Base-by-base conservation (phyloP, 2,888 invertebrate species). In the Diachrysia chrysitis region DNA sequence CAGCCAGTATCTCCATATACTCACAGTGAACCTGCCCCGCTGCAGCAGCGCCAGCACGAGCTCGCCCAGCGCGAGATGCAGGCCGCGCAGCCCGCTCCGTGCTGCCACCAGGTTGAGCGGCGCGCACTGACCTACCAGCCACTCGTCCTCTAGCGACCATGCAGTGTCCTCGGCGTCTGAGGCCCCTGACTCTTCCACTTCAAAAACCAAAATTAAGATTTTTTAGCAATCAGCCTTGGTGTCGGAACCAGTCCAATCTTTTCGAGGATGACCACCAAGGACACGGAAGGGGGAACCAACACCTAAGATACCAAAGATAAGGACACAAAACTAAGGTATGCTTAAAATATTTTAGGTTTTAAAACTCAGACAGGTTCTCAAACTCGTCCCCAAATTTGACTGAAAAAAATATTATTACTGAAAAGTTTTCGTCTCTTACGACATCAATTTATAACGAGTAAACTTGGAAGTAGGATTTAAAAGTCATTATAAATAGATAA, bases 181-280 rank as follows among this genome's bases (percentile, higher is more conserved):
- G 2, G 91, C 83, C 0, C 92, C 91, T 0, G 95, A 95, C 73
- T 94, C 95, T 72, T 94, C 95, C 54, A 95, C 94, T 94, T 14
- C 0, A 32, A 10, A 14, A 17, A 3, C 17, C 10, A 17, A 51
- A 2, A 4, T 10, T 12, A 12, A 19, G 17, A 48, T 1, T 9
- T 10, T 10, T 19, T 9, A 19, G 17, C 3, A 48, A 9, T 1
- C 48, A 19, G 17, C 17, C 19, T 1, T 37, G 14, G 14, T 37
- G 14, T 3, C 1, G 5, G 3, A 14, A 37, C 16, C 16, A 5
- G 29, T 7, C 29, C 5, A 29, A 29, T 0, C 5, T 35, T 35
- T 37, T 14, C n/a, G 16, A 16, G 14, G 4, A 14, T 37, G 37
- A 14, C 37, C 37, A 37, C 14, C 16, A 37, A 37, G 5, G 4